These are phyloP conservation scores for Eupeodes luniger DNA, from an alignment of 2,888 invertebrate genomes.

Conservation along the genomic window DNA sequence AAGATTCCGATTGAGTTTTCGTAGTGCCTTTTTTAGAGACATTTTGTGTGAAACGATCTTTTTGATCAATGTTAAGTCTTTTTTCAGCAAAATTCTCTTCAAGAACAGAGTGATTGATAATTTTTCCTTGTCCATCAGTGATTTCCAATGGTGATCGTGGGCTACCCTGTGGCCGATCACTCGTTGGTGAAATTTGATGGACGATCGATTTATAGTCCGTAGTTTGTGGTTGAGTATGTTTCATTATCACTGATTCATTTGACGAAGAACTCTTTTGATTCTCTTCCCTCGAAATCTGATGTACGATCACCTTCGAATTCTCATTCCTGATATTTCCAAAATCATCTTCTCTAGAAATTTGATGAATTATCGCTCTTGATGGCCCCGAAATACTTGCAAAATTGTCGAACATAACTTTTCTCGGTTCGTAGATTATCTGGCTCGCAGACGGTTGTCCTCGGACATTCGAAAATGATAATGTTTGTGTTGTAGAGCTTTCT, in stretches of 20 bases:
- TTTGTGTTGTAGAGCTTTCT: slow-evolving; percentile 21
- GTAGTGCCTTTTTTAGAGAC: not conserved
- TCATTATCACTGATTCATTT: not conserved
- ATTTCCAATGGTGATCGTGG: not conserved
- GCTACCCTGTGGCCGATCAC: not conserved
- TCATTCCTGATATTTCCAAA: not conserved
- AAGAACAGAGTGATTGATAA: not conserved
- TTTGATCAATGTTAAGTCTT: not conserved
- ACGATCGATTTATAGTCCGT: slow-evolving; percentile 29
- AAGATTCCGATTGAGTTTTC: not conserved
- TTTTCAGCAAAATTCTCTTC: not conserved
- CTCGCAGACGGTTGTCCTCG: slow-evolving; percentile 14
- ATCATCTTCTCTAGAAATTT: slow-evolving; percentile 25
- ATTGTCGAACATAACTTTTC: not conserved
- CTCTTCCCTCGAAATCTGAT: slow-evolving; percentile 25
- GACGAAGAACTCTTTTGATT: not conserved
- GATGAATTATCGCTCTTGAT: slow-evolving; percentile 36
- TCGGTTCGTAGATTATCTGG: slow-evolving; percentile 28
- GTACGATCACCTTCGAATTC: slow-evolving; percentile 10
- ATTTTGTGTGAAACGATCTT: not conserved
- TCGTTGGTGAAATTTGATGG: slow-evolving; percentile 19
- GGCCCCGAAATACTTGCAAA: not conserved
- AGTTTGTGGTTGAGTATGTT: slow-evolving; percentile 3
- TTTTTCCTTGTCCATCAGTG: not conserved
- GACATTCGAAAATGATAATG: slow-evolving; percentile 32